Base-by-base conservation (phyloP, 2,113 vertebrate species). In the Orientallactaga bullata region DNA sequence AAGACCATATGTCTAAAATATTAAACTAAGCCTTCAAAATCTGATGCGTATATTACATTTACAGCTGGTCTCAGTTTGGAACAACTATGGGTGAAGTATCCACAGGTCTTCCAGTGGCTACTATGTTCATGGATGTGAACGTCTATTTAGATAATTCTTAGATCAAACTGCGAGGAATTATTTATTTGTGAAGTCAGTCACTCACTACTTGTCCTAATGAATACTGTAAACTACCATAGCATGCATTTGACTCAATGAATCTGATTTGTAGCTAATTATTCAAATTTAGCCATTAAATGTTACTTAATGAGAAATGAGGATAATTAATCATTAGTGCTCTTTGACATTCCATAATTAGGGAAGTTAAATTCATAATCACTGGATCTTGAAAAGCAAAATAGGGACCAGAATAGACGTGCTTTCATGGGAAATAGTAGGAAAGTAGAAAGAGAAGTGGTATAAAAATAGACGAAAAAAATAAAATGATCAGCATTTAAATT, bases 261-360 rank as follows among this genome's bases (percentile, higher is more conserved):
- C 94, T 80, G 73, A 65, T 92, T 88, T 37, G 16, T 73, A 88
- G 37, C 17, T 85, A 42, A 90, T 68, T 91, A 78, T 63, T 88
- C 16, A 79, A 17, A 71, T 78, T 51, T 82, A 90, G 42, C 1
- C 17, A 37, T 73, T 37, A 61, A 47, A 88, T 72, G 32, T 47
- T 92, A 28, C 77, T 94, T 91, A 82, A 61, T 21, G 30, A 4
- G 3, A 88, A 51, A 37, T 11, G 4, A 55, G 68, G 60, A 60
- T 83, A 88, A 77, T 55, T 42, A 58, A 39, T 92, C 74, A 69
- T 79, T 81, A 68, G 30, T 74, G n/a, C 15, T 76, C 58, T 92
- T 82, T 79, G 28, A 60, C 7, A 42, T 58, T 2, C 15, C 4
- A 1, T 63, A 32, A 47, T 24, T 73, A 11, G 13, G 24, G 3